Conservation (phyloP, 2,888 invertebrate genomes). For the Galerucella calmariensis region DNA sequence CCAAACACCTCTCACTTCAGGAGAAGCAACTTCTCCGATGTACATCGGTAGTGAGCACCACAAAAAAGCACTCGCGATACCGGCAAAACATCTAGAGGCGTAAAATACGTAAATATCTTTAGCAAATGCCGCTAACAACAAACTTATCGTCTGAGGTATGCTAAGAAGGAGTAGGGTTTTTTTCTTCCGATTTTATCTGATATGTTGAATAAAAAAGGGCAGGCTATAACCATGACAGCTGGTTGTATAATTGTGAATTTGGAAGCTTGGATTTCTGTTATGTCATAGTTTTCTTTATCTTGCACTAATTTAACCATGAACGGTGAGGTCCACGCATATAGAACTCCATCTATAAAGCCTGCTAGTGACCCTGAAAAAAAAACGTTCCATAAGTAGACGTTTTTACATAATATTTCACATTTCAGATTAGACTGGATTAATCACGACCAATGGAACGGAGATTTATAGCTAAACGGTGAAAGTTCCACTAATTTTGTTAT, state of each 20-base stretch:
- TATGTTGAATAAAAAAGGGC: conserved; percentile 51
- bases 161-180: conserved; percentile 51
- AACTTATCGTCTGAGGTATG: conserved; percentile 52
- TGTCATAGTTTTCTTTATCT: conserved; percentile 50
- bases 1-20: conserved; percentile 32
- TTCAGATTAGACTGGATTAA: too few species aligned
- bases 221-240: conserved; percentile 45
- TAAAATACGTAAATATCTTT: conserved; percentile 53
- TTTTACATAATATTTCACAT: too few species aligned
- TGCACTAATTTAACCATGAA: conserved; percentile 55
- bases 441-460: too few species aligned
- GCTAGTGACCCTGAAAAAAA: conserved; percentile 29
- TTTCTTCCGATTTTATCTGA: conserved; percentile 57
- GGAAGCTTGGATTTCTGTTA: conserved; percentile 56
- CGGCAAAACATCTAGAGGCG: conserved; percentile 50
- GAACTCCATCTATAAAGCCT: conserved; percentile 10
- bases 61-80: conserved; percentile 50
- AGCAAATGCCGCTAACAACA: conserved; percentile 48
- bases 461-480: too few species aligned
- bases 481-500: too few species aligned
- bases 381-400: neutral
- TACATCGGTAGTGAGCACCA: conserved; percentile 39
- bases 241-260: conserved; percentile 54
- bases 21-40: conserved; percentile 34
- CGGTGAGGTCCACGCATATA: conserved; percentile 56